These are phyloP conservation scores for Dynastes tityus DNA, from an alignment of 2,888 invertebrate genomes.

Conservation along the genomic window DNA sequence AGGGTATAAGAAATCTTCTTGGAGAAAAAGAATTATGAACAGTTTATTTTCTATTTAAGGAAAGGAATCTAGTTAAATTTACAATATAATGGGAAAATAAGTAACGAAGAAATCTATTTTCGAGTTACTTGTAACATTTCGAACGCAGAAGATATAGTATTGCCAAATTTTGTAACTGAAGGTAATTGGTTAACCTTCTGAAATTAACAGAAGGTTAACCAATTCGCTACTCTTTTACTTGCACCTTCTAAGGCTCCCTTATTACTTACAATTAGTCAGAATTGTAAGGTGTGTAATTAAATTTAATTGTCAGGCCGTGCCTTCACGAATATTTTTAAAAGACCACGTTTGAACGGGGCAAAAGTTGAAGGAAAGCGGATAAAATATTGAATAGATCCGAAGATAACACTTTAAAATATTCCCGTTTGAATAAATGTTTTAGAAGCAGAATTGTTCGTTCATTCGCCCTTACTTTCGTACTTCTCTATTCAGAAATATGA, in stretches of 20 bases:
- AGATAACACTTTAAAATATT: constrained; percentile 9
- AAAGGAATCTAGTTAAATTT: not conserved
- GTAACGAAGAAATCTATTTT: too few relatives aligned
- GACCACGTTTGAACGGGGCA: not conserved
- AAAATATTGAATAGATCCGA: constrained; percentile 25
- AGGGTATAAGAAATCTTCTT: not conserved
- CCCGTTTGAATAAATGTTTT: constrained; percentile 25
- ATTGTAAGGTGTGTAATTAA: not conserved
- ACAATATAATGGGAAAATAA: not conserved
- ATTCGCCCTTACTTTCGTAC: constrained; percentile 7
- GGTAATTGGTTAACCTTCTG: too few relatives aligned
- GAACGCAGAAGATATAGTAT: too few relatives aligned
- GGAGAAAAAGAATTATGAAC: not conserved
- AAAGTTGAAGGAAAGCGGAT: constrained; percentile 8
- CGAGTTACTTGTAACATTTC: too few relatives aligned
- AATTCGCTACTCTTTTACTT: too few relatives aligned
- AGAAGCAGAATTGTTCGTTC: constrained; percentile 26
- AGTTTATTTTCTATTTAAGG: constrained; percentile 26
- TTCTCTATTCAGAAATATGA: not conserved
- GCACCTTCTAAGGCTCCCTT: not conserved
- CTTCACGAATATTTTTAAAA: not conserved
- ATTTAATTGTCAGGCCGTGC: not conserved
- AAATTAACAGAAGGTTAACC: too few relatives aligned
- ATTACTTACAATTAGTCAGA: not conserved
- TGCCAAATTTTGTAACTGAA: too few relatives aligned